These are phyloP conservation scores for Actenoides hombroni DNA, from an alignment of 2,113 vertebrate genomes.

Conservation along the genomic window DNA sequence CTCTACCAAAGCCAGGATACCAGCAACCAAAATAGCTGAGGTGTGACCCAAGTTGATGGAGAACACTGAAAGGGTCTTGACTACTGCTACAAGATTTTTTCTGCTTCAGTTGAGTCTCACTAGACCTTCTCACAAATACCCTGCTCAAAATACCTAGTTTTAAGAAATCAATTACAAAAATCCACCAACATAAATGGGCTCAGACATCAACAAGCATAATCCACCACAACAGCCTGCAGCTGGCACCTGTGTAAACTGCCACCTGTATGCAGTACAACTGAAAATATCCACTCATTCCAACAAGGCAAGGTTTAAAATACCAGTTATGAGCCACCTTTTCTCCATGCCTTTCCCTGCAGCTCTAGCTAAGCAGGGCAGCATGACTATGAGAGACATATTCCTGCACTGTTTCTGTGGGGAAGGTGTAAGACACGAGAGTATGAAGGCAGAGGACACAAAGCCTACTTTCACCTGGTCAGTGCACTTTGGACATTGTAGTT, in stretches of 20 bases:
- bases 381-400: fast-evolving
- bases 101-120: neutral
- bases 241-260: neutral
- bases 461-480: neutral
- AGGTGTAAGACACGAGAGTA: neutral
- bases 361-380: neutral
- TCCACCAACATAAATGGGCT: neutral
- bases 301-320: neutral
- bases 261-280: neutral
- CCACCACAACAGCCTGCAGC: neutral
- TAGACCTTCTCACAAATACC: neutral
- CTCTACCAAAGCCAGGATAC: neutral
- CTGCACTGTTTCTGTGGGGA: neutral
- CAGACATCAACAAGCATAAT: neutral
- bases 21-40: neutral
- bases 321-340: neutral
- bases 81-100: neutral
- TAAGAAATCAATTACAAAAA: neutral
- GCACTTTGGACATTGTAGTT: neutral
- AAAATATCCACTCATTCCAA: neutral
- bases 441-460: neutral
- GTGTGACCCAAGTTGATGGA: neutral
- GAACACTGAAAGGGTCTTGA: neutral
- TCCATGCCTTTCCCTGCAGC: neutral
- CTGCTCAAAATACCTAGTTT: neutral